Base-by-base conservation (phyloP, 2,113 vertebrate species). In the Zapornia atra region DNA sequence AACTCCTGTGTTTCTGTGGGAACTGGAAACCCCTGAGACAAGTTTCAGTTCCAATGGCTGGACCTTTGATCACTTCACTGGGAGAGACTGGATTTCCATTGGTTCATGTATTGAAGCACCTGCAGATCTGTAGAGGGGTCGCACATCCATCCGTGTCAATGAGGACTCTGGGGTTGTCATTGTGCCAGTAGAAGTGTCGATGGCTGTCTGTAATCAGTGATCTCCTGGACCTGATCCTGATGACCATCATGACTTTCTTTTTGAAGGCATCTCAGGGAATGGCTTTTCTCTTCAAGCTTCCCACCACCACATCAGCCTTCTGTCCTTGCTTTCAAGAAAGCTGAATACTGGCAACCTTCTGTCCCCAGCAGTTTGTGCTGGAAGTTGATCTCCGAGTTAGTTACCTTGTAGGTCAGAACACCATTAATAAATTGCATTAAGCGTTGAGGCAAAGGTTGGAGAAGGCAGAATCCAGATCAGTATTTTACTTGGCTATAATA, bases 351-450 rank as follows among this genome's bases (percentile, higher is more conserved):
- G 17, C 31, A 34, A 44, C 46, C 60, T 93, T 68, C 57, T 64
- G 57, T 92, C 86, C 29, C 64, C 72, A 71, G 60, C 75, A 80
- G 59, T 89, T 91, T 73, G 79, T 93, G 72, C 80, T 93, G 86
- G 82, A 78, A 91, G 94, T 89, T 87, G 79, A 71, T 95, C 88
- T 90, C 90, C 76, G 79, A 48, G 96, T 94, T 94, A 96, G 82
- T 71, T 65, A 31, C 72, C 83, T 65, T 28, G 42, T 15, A 90
- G 90, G 90, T 97, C 94, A 93, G 95, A 95, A 90, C 82, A 90
- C 51, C 76, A 51, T 86, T 96, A 96, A 96, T 96, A 96, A 97
- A 97, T 96, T 96, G 72, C 65, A 95, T 96, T 95, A 96, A 60
- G 29, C 20, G 24, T n/a, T 42, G 90, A 94, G 95, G 90, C 90